Evolutionary conservation across 2,797 vertebrate species (phyloP).

Genomic region (Ceyx erithaca): DNA sequence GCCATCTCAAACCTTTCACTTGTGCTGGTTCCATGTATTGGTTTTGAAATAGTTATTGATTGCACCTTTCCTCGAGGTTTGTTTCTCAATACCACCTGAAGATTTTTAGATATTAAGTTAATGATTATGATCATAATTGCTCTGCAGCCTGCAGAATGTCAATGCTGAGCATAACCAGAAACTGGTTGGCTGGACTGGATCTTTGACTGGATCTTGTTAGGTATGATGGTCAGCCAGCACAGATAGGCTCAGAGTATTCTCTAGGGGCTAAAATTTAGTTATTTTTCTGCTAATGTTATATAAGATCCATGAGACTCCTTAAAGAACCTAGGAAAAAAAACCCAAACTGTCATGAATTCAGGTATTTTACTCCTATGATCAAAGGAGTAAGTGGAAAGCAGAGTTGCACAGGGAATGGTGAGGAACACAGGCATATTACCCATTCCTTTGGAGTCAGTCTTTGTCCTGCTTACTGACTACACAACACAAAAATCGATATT

Average conservation of each 20-base stretch:
- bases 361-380: not conserved
- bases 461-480: not conserved
- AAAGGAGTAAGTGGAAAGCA: not conserved
- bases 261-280: not conserved
- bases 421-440: not conserved
- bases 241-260: not conserved
- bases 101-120: not conserved
- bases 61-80: not conserved
- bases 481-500: not conserved
- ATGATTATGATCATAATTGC: not conserved
- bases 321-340: not conserved
- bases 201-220: not conserved
- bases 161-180: not conserved
- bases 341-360: not conserved
- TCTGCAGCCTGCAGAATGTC: not conserved
- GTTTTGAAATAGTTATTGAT: not conserved
- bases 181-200: not conserved
- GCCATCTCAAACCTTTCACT: not conserved
- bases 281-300: not conserved
- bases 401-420: fast-evolving
- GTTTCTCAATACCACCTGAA: not conserved
- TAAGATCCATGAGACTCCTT: not conserved
- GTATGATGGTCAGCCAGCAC: not conserved
- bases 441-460: not conserved
- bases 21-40: not conserved